These are phyloP conservation scores for Chondrilla cf. caribensis DNA, from an alignment of 37 sponge, comb jelly and placozoan genomes.

Conservation along the genomic window DNA sequence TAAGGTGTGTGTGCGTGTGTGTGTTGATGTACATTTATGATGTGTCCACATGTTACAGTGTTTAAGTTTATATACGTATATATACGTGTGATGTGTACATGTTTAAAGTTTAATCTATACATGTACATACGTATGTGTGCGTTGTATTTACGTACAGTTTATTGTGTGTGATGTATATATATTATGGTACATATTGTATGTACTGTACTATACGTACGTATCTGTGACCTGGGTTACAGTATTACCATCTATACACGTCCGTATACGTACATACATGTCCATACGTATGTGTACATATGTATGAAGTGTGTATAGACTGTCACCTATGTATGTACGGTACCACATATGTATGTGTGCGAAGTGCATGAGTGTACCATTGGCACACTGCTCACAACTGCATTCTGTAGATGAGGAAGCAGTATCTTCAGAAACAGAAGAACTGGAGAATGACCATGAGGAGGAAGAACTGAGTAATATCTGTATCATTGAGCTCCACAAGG, in stretches of 20 bases:
- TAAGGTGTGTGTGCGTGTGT: conserved; percentile 20
- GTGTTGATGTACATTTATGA: background rate
- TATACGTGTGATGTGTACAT: conserved; percentile 8
- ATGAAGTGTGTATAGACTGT: too few species aligned
- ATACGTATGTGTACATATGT: too few species aligned
- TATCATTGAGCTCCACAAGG: conserved; percentile 60
- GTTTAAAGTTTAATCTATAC: too few species aligned
- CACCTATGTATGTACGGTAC: too few species aligned
- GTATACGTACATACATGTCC: too few species aligned
- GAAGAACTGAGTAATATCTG: conserved; percentile 49
- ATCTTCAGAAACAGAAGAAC: conserved; percentile 1
- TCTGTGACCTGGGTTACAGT: too few species aligned
- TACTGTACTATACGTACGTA: background rate
- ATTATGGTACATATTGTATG: too few species aligned
- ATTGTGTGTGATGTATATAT: background rate
- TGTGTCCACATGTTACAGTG: background rate
- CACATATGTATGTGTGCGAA: too few species aligned
- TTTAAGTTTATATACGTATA: conserved; percentile 7
- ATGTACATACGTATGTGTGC: background rate
- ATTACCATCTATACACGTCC: background rate
- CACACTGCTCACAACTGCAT: too few species aligned
- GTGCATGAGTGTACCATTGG: too few species aligned
- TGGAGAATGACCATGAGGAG: conserved; percentile 37
- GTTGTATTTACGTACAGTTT: background rate
- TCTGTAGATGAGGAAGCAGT: background rate